Base-by-base conservation (phyloP, 2,888 invertebrate genomes). In the Plemyria rubiginata region DNA sequence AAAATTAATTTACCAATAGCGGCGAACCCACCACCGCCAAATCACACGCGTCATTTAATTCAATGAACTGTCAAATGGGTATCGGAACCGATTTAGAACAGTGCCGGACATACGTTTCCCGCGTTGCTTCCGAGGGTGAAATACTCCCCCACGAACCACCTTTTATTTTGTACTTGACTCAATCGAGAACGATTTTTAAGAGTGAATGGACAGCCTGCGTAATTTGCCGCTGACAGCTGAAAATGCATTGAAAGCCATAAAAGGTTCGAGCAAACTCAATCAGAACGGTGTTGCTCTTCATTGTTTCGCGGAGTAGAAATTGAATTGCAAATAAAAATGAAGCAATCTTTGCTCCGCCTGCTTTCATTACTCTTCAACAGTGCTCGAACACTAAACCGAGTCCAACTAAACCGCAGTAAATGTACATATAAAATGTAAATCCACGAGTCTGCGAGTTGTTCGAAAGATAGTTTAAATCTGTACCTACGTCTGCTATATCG, bases 111-210 rank as follows among this genome's bases (percentile, higher is more conserved):
- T 87, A 88, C 87, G 89, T 86, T 88, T 86, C 83, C 89, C 88
- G 87, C 84, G 70, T 85, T 82, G 86, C 86, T 86, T 78, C 88
- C 85, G 79, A 79, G 86, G 87, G 83, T 87, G 83, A 75, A 80
- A 72, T 11, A 32, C 77, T 74, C 78, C 81, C 84, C 86, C 32
- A 50, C 36, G 50, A 87, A 80, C 87, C 85, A 85, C 88, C 90
- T 92, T 90, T 50, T 50, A 50, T 50, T 91, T 90, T 86, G 87
- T 88, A 88, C 90, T 90, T 87, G 86, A 86, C 88, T 88, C 91
- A 87, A 91, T 92, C 88, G 90, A 82, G 86, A 87, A 87, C 88
- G 87, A 91, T 92, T 92, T 92, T 91, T 88, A 88, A 90, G 87
- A 89, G 88, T 87, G 90, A 91, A 90, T 89, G 90, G 89, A 86